A percentile compares a stretch with the other conserved stretches of the same genome.
phyloP scores from a whole-genome alignment of 2,888 invertebrate genomes.

The Dorcus hopei region DNA sequence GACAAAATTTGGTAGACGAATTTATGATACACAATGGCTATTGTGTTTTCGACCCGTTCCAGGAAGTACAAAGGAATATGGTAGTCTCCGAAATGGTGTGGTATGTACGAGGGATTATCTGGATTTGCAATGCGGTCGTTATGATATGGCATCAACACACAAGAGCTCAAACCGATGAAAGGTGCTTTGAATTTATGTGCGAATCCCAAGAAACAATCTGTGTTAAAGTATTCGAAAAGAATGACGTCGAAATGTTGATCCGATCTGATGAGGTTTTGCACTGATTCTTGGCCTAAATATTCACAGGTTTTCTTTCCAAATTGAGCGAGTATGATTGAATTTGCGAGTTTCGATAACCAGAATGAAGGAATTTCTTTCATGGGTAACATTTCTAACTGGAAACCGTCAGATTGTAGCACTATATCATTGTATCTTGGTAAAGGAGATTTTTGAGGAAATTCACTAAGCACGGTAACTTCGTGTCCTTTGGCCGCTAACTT shows the following conservation, averaged over 20 bases:
- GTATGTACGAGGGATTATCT: slow-evolving; percentile 51
- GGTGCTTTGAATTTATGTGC: slow-evolving; percentile 59
- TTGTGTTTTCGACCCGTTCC: slow-evolving; percentile 33
- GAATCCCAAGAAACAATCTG: slow-evolving; percentile 64
- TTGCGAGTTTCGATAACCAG: slow-evolving; percentile 1
- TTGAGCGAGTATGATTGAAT: background rate
- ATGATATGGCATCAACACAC: slow-evolving; percentile 52
- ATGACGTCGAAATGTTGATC: slow-evolving; percentile 61
- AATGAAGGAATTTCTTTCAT: slow-evolving; percentile 9
- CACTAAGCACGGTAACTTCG: slow-evolving; percentile 64
- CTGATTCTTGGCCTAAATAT: slow-evolving; percentile 35
- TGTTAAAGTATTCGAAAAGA: slow-evolving; percentile 65
- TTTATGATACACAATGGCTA: slow-evolving; percentile 32
- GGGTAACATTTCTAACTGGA: slow-evolving; percentile 7
- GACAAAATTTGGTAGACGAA: slow-evolving; percentile 3
- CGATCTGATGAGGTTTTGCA: slow-evolving; percentile 43
- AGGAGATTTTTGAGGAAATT: slow-evolving; percentile 50
- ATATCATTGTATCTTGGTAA: slow-evolving; percentile 25
- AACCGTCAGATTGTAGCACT: slow-evolving; percentile 10
- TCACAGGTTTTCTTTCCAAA: slow-evolving; percentile 14
- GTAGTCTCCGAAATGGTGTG: slow-evolving; percentile 45
- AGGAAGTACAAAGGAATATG: slow-evolving; percentile 32
- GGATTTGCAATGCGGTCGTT: slow-evolving; percentile 51
- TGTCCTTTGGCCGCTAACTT: slow-evolving; percentile 63
- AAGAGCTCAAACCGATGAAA: slow-evolving; percentile 55